These are phyloP conservation scores for Tineola bisselliella DNA, from an alignment of 2,888 invertebrate genomes.

Conservation along the genomic window DNA sequence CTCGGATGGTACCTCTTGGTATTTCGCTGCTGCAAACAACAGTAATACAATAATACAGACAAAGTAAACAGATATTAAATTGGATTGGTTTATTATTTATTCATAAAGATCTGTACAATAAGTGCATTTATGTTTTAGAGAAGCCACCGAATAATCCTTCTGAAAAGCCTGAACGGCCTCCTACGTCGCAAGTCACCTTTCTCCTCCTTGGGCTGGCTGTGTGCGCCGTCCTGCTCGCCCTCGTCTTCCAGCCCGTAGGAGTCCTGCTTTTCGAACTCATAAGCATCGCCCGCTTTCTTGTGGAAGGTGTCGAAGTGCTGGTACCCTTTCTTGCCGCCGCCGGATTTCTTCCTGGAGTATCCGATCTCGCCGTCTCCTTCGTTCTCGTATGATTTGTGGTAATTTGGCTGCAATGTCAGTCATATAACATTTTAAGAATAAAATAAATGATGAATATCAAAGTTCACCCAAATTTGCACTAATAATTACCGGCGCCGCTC, in stretches of 20 bases:
- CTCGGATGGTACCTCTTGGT: slow-evolving; percentile 1
- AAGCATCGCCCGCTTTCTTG: slow-evolving; percentile 77
- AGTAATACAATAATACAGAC: background rate
- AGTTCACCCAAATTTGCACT: no score
- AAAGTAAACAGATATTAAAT: no score
- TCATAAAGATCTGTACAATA: no score
- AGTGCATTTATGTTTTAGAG: slow-evolving; percentile 24
- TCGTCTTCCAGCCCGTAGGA: slow-evolving; percentile 70
- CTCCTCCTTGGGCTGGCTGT: slow-evolving; percentile 46
- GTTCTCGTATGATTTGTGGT: slow-evolving; percentile 69
- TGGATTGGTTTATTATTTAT: no score
- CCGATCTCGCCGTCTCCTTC: slow-evolving; percentile 74
- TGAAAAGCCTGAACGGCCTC: slow-evolving; percentile 29
- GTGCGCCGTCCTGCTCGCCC: slow-evolving; percentile 45
- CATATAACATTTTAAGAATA: background rate
- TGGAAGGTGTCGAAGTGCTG: slow-evolving; percentile 77
- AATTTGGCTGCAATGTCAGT: slow-evolving; percentile 40
- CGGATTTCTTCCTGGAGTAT: slow-evolving; percentile 70
- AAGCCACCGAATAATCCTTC: slow-evolving; percentile 33
- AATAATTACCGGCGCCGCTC: slow-evolving; percentile 59
- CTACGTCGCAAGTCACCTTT: slow-evolving; percentile 37
- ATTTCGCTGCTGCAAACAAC: slow-evolving; percentile 1
- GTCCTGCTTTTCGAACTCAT: slow-evolving; percentile 75
- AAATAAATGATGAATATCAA: no score
- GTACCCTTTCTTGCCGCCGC: slow-evolving; percentile 76